Evolutionary conservation across 2,888 invertebrate species (phyloP).

Genomic region (Mesorhabditis sp.): DNA sequence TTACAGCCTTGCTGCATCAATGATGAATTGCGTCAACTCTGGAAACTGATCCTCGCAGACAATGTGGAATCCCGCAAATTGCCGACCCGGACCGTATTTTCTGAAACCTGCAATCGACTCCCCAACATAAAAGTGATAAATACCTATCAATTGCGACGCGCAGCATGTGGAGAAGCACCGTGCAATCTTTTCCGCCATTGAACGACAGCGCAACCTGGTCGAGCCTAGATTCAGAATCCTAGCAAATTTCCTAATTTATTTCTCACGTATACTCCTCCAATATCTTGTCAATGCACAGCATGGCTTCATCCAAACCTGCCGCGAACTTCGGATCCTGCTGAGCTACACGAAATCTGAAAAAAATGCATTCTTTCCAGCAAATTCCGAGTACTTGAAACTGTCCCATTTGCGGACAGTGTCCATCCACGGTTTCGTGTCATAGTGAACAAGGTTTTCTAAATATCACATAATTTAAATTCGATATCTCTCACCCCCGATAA

Average conservation of each 20-base stretch:
- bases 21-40: slow-evolving; percentile 79
- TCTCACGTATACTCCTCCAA: slow-evolving; percentile 46
- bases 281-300: slow-evolving; percentile 58
- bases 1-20: slow-evolving; percentile 58
- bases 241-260: slow-evolving; percentile 9
- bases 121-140: neutral
- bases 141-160: slow-evolving; percentile 45
- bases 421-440: slow-evolving; percentile 59
- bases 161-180: slow-evolving; percentile 76
- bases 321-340: slow-evolving; percentile 36
- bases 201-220: slow-evolving; percentile 83
- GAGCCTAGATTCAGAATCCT: slow-evolving; percentile 64
- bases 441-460: slow-evolving; percentile 61
- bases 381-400: slow-evolving; percentile 16
- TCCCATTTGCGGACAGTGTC: slow-evolving; percentile 51
- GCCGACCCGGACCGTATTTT: slow-evolving; percentile 38
- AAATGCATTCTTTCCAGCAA: neutral
- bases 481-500: slow-evolving; percentile 27
- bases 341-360: slow-evolving; percentile 15
- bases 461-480: neutral
- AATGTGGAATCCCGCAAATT: slow-evolving; percentile 74
- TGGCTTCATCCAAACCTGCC: slow-evolving; percentile 49
- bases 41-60: slow-evolving; percentile 76
- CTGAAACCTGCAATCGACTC: slow-evolving; percentile 21
- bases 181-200: slow-evolving; percentile 98